Evolutionary conservation across 2,113 vertebrate genomes (phyloP), one percentile per base, ranked within the genome.

Genomic region (Sander lucioperca): DNA sequence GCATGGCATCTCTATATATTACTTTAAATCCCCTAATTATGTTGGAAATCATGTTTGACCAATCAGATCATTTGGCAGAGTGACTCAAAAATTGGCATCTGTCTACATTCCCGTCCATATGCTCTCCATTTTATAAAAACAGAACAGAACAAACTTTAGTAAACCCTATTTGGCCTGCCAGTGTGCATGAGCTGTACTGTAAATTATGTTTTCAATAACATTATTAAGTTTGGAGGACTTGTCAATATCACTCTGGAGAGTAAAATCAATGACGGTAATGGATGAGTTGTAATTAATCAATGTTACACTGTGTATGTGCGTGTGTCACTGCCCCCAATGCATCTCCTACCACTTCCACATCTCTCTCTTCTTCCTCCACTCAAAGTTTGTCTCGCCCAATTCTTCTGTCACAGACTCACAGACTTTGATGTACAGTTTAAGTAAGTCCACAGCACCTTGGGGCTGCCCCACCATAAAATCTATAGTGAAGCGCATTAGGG

Each of bases 371-470:
- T 53, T 47, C n/a, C n/a, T 56, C n/a, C 61, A 30, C 19, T 69
- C 62, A 63, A 64, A 87, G 74, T 56, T 27, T 63, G 59, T 63
- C 43, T 62, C 2, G 4, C 48, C 67, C 59, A 81, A 30, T 84
- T 59, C 66, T 27, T 56, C 66, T 74, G 62, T 67, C 79, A 70
- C 79, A 81, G 72, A 63, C 66, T 74, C 58, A 2, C 62, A 64
- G 25, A 77, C 80, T 84, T 87, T 89, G 80, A 87, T 84, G 78
- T 65, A 76, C 76, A 84, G 64, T 75, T 80, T 39, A 67, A 36
- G 68, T 48, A 77, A 73, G 74, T 76, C 77, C 73, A 57, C 48
- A 27, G 73, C 50, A 30, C 64, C 84, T 76, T 6, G 39, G 51
- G 84, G 77, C 77, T 21, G 33, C 56, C 64, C 57, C 61, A 15